Evolutionary conservation across 2,888 invertebrate genomes (phyloP), one percentile per base, ranked within the genome.

Genomic region (Napeogenes sylphis): DNA sequence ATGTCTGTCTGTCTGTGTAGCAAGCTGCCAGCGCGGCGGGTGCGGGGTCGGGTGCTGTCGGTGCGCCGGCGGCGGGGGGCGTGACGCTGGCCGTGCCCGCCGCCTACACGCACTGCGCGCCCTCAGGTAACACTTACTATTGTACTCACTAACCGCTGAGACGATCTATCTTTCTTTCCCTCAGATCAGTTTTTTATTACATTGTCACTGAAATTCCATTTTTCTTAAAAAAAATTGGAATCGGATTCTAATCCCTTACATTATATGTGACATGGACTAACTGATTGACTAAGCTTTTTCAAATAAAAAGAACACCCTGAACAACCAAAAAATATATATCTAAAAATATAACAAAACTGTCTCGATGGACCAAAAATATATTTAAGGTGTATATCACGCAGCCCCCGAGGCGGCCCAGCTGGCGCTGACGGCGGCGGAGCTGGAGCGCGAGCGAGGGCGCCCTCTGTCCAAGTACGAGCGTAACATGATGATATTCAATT

Each of bases 401-500:
- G 47, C 33, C 0, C 75, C 76, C 92, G 92, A 85, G 65, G 87
- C 89, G 0, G 90, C 85, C 0, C 81, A 85, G 53, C 91, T 94
- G 2, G 89, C 84, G 0, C 85, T 96, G 2, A 96, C 96, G 0
- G 93, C 95, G 4, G 93, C 94, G 0, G 96, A 97, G 75, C 92
- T 96, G 45, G 96, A 96, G 73, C 89, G 95, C 59, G 96, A 96
- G 76, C 90, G 96, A 0, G 96, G 96, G 0, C 94, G 95, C 65
- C 96, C 96, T 0, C 91, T 97, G 12, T 95, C 95, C n/a, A 96
- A 96, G 75, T 96, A 96, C 84, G 96, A 97, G 77, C 86, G 97
- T n/a, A 97, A 98, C 83, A 96, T 97, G 94, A 97, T 97, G 95
- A 97, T 97, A 63, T 97, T 97, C 87, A 97, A 97, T 84, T 98